phyloP scores from a whole-genome alignment of 2,888 invertebrate species.

The Hypolimnas misippus region DNA sequence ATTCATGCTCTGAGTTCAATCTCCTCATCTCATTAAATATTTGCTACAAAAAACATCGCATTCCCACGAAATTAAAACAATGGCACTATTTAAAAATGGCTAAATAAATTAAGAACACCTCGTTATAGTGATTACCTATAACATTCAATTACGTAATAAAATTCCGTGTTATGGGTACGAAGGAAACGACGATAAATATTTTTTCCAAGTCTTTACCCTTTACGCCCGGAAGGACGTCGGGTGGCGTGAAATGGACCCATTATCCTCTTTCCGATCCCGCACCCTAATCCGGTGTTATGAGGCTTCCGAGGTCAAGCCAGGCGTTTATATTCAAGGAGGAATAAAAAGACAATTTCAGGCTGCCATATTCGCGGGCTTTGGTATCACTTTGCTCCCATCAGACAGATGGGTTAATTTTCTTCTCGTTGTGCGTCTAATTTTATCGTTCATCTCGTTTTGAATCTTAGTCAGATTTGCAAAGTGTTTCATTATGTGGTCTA shows the following conservation, averaged over 20 bases:
- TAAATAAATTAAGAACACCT: background rate
- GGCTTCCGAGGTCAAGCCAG: constrained; percentile 41
- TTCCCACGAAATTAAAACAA: background rate
- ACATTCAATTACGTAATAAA: constrained; percentile 8
- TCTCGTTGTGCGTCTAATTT: background rate
- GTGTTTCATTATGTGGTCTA: too few species aligned
- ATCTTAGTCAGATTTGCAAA: background rate
- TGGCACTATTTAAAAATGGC: background rate
- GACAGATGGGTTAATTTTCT: background rate
- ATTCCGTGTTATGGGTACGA: background rate
- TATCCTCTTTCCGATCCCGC: constrained; percentile 38
- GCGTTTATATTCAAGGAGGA: constrained; percentile 25
- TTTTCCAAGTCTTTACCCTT: constrained; percentile 30
- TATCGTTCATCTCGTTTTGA: background rate
- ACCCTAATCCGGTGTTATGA: constrained; percentile 40
- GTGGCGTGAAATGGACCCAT: constrained; percentile 38
- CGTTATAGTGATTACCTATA: background rate
- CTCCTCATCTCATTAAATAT: too few species aligned
- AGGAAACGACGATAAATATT: constrained; percentile 17
- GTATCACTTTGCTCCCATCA: background rate
- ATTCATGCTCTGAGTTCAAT: background rate
- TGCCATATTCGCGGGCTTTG: background rate
- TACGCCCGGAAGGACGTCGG: constrained; percentile 33
- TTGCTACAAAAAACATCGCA: background rate
- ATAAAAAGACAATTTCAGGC: constrained; percentile 2